A percentile compares a stretch with the other conserved stretches of the same genome.
Conservation (phyloP, 2,797 vertebrate genomes). For the Channallabes apus region DNA sequence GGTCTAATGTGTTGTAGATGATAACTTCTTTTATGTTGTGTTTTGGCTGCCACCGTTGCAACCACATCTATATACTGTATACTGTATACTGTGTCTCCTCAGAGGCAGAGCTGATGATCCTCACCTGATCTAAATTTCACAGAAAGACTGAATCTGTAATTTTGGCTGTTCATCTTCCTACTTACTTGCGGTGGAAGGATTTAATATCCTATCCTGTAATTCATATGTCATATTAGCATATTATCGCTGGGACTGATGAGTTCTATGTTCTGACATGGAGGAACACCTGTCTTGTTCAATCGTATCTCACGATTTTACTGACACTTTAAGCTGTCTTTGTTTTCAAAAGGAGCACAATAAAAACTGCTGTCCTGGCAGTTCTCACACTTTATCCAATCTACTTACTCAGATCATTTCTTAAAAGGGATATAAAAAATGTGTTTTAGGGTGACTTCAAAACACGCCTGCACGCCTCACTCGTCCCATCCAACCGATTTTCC, state of each 20-base stretch:
- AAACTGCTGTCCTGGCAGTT: constrained; percentile 10
- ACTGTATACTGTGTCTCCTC: neutral
- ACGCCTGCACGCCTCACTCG: neutral
- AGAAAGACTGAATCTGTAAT: neutral
- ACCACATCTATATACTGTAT: no score
- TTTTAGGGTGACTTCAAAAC: neutral
- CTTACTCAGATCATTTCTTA: neutral
- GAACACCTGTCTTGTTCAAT: constrained; percentile 24
- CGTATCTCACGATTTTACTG: neutral
- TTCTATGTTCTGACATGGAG: constrained; percentile 15
- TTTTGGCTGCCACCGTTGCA: no score
- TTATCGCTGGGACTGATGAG: constrained; percentile 3
- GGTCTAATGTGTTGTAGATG: no score
- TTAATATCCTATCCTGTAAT: constrained; percentile 26
- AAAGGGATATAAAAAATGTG: constrained; percentile 4
- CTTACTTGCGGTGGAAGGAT: neutral
- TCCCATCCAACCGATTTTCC: neutral
- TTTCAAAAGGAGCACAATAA: neutral
- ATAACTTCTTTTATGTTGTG: no score
- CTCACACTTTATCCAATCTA: constrained; percentile 7
- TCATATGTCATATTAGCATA: constrained; percentile 21
- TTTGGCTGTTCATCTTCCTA: neutral
- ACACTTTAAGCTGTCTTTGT: constrained; percentile 7
- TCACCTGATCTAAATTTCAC: neutral
- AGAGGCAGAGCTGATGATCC: neutral